These are phyloP conservation scores for Scomber scombrus DNA, from an alignment of 2,113 vertebrate species.

Conservation along the genomic window DNA sequence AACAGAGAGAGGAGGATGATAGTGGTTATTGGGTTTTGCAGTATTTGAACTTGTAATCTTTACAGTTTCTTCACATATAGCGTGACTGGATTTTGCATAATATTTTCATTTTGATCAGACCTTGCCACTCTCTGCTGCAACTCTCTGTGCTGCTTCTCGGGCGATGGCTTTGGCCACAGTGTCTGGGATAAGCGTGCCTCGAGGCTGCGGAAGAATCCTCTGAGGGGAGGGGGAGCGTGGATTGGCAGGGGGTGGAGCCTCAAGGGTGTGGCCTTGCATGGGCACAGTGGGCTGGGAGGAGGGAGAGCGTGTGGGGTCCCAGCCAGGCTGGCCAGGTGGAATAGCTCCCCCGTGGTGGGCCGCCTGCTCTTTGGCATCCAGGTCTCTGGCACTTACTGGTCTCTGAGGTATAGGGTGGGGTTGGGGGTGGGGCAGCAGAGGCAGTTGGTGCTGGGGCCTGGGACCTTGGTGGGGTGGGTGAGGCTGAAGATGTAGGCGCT, in stretches of 20 bases:
- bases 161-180: slow-evolving; percentile 96
- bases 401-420: slow-evolving; percentile 87
- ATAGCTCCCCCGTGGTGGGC: slow-evolving; percentile 75
- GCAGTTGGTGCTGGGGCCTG: slow-evolving; percentile 80
- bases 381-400: slow-evolving; percentile 92
- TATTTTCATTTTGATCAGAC: slow-evolving; percentile 78
- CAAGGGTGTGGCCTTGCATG: slow-evolving; percentile 87
- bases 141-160: slow-evolving; percentile 93
- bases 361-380: slow-evolving; percentile 93
- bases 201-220: slow-evolving; percentile 94
- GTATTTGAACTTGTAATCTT: background rate
- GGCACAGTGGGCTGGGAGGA: slow-evolving; percentile 76
- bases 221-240: slow-evolving; percentile 93
- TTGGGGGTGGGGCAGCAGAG: slow-evolving; percentile 79
- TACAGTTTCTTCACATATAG: background rate
- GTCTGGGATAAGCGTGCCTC: slow-evolving; percentile 90
- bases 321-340: slow-evolving; percentile 71
- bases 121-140: slow-evolving; percentile 91
- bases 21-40: background rate
- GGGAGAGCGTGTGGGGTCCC: slow-evolving; percentile 76
- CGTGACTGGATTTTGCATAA: background rate
- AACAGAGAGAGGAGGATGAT: background rate
- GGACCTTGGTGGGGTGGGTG: slow-evolving; percentile 76
- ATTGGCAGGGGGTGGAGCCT: slow-evolving; percentile 85
- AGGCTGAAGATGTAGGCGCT: slow-evolving; percentile 81